Evolutionary conservation across 2,888 invertebrate species (phyloP).

Genomic region (Nezara viridula): DNA sequence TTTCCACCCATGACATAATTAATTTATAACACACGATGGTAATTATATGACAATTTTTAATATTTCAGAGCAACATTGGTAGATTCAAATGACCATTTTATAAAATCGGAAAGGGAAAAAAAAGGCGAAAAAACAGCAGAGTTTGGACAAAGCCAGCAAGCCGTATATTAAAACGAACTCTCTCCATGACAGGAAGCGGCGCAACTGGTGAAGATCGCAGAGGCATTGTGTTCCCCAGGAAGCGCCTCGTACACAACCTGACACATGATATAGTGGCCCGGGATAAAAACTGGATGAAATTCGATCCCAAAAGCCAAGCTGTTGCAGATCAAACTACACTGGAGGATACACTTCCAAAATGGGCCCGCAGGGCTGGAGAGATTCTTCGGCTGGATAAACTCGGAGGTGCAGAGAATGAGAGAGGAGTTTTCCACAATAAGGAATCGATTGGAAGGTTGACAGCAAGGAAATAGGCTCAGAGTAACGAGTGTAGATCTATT

Average conservation of each 20-base stretch:
- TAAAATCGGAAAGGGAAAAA: not conserved
- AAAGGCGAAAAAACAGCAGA: not conserved
- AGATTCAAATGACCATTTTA: not conserved
- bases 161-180: not conserved
- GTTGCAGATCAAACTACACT: not conserved
- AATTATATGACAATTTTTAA: no score
- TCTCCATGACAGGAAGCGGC: conserved; percentile 20
- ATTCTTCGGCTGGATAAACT: not conserved
- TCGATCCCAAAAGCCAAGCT: conserved; percentile 25
- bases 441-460: not conserved
- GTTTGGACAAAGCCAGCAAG: not conserved
- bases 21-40: no score
- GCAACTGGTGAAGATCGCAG: conserved; percentile 41
- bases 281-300: conserved; percentile 19
- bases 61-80: not conserved
- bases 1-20: no score
- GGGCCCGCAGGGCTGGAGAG: not conserved
- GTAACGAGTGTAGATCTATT: not conserved
- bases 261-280: conserved; percentile 38
- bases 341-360: not conserved
- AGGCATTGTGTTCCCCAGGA: conserved; percentile 8
- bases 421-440: not conserved
- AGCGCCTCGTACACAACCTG: not conserved
- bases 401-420: no score
- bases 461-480: not conserved